These are phyloP conservation scores for Cephalotes varians DNA, from an alignment of 2,888 invertebrate species.

Conservation along the genomic window DNA sequence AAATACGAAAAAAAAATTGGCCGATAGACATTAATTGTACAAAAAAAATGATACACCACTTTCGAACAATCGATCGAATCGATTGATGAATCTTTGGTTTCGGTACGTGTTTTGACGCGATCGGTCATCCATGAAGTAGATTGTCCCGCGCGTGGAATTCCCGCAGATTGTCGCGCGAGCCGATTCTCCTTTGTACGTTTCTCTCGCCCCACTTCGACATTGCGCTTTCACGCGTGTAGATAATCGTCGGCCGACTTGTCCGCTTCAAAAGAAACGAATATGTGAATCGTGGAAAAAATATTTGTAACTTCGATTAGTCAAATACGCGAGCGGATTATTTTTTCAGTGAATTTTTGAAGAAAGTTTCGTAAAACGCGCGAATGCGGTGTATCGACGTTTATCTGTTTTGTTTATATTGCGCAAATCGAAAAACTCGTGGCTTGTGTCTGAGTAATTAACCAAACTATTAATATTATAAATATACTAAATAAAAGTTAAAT, in stretches of 20 bases:
- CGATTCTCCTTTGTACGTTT: slow-evolving; percentile 34
- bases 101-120: slow-evolving; percentile 32
- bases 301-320: background rate
- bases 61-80: slow-evolving; percentile 35
- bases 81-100: slow-evolving; percentile 12
- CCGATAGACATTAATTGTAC: background rate
- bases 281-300: background rate
- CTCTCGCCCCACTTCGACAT: slow-evolving; percentile 34
- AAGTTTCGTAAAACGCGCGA: background rate
- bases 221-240: slow-evolving; percentile 44
- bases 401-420: background rate
- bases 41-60: slow-evolving; percentile 19
- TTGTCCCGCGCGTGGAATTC: slow-evolving; percentile 64
- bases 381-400: background rate
- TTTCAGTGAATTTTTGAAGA: background rate
- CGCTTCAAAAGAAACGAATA: slow-evolving; percentile 1
- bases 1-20: slow-evolving; percentile 26
- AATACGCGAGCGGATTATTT: background rate
- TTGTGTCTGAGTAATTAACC: slow-evolving; percentile 1
- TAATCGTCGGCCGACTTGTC: slow-evolving; percentile 30
- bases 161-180: slow-evolving; percentile 27
- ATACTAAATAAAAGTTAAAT: slow-evolving; percentile 5
- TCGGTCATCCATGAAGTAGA: slow-evolving; percentile 67
- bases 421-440: slow-evolving; percentile 7
- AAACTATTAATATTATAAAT: too few relatives aligned